phyloP scores from a whole-genome alignment of 2,888 invertebrate genomes.

The Lochmaea crataegi region DNA sequence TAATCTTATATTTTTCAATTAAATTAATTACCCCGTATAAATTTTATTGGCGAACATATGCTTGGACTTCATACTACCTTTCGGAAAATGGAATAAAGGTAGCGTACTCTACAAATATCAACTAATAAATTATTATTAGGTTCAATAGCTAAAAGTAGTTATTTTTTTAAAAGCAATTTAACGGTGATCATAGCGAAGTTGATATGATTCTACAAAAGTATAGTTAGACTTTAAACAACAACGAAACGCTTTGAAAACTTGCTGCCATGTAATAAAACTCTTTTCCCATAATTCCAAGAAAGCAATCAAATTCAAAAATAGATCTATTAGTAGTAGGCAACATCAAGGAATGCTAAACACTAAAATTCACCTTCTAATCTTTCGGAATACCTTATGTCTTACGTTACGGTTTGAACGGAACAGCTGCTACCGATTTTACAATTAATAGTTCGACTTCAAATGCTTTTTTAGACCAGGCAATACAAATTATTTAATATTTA shows the following conservation, averaged over 20 bases:
- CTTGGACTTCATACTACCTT: too few relatives aligned
- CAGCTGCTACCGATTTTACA: constrained; percentile 46
- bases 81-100: too few relatives aligned
- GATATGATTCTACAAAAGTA: constrained; percentile 5
- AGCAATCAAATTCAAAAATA: constrained; percentile 46
- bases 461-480: constrained; percentile 7
- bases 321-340: constrained; percentile 47
- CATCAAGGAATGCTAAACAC: constrained; percentile 40
- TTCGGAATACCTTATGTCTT: constrained; percentile 43
- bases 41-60: too few relatives aligned
- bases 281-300: constrained; percentile 31
- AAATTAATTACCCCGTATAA: too few relatives aligned
- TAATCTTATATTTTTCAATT: too few relatives aligned
- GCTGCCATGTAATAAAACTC: constrained; percentile 27
- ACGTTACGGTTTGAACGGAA: constrained; percentile 43
- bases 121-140: not conserved
- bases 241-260: constrained; percentile 28
- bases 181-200: not conserved
- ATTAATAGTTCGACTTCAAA: constrained; percentile 35
- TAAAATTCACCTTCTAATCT: constrained; percentile 47
- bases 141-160: not conserved
- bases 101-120: too few relatives aligned
- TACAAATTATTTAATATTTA: too few relatives aligned
- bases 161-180: not conserved
- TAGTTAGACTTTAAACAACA: not conserved